Percentiles rank a stretch among this genome's conserved stretches.
These are phyloP conservation scores for Sphaeramia orbicularis DNA, from an alignment of 2,797 vertebrate species.

Conservation along the genomic window DNA sequence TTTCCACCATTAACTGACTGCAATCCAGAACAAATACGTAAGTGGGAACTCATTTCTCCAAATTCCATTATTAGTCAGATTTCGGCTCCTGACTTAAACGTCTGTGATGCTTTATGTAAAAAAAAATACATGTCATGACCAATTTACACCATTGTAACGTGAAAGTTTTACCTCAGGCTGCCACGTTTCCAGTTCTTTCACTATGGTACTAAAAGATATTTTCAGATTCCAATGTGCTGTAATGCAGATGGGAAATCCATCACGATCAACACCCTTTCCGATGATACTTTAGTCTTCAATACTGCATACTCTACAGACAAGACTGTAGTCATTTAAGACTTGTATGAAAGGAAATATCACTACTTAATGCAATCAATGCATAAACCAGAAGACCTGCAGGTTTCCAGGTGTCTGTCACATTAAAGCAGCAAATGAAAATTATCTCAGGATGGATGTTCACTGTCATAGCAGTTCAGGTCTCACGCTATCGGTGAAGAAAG, in stretches of 20 bases:
- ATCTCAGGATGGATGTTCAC: slow-evolving; percentile 8
- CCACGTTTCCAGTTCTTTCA: neutral
- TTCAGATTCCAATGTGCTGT: neutral
- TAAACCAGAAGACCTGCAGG: neutral
- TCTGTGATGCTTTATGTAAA: slow-evolving; percentile 7
- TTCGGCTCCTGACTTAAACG: slow-evolving; percentile 10
- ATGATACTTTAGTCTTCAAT: slow-evolving; percentile 2
- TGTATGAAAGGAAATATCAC: neutral
- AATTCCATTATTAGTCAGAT: slow-evolving; percentile 3
- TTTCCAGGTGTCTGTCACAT: neutral
- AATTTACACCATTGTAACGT: neutral
- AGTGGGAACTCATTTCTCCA: neutral
- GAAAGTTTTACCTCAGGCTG: neutral
- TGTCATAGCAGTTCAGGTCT: neutral
- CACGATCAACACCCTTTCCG: slow-evolving; percentile 2
- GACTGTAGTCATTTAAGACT: slow-evolving; percentile 5
- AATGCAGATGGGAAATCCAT: neutral
- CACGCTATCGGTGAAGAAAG: neutral
- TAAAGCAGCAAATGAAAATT: neutral
- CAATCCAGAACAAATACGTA: slow-evolving; percentile 4
- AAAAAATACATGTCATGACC: slow-evolving; percentile 1
- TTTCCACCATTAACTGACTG: slow-evolving; percentile 22
- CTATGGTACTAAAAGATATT: slow-evolving; percentile 10
- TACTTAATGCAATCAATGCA: neutral
- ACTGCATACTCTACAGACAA: neutral